Evolutionary conservation across 2,888 invertebrate species (phyloP).

Genomic region (Therioaphis trifolii): DNA sequence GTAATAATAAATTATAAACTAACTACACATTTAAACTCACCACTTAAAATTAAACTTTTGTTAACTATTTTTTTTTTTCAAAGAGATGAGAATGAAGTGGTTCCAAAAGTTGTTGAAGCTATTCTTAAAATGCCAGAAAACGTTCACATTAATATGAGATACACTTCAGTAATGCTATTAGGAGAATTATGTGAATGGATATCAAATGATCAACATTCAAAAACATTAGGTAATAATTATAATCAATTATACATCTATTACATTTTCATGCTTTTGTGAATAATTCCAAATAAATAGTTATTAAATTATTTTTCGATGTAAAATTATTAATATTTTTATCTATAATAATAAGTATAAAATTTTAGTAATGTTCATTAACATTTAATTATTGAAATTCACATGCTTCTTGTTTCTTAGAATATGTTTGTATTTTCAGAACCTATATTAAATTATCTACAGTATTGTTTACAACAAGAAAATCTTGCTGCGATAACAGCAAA

Average conservation of each 20-base stretch:
- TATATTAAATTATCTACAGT: constrained; percentile 82
- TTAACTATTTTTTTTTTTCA: neutral
- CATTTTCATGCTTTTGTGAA: neutral
- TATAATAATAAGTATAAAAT: neutral
- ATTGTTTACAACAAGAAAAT: constrained; percentile 79
- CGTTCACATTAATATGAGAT: constrained; percentile 87
- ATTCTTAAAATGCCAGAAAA: constrained; percentile 84
- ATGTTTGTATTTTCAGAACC: constrained; percentile 73
- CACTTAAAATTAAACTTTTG: neutral
- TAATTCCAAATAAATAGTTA: neutral
- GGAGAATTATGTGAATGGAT: constrained; percentile 97
- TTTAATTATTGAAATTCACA: neutral
- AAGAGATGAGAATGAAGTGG: constrained; percentile 90
- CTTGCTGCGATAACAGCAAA: constrained; percentile 84
- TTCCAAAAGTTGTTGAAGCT: constrained; percentile 92
- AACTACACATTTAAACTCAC: neutral
- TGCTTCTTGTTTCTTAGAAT: neutral
- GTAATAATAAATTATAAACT: constrained; percentile 72
- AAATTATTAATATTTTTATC: neutral
- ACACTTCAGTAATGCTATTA: constrained; percentile 86
- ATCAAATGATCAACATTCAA: constrained; percentile 78
- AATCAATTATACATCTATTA: neutral
- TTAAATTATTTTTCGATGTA: neutral
- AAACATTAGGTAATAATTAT: constrained; percentile 74
- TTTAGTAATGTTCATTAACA: neutral